These are phyloP conservation scores for Brachypteracias leptosomus DNA, from an alignment of 2,113 vertebrate genomes.

Conservation along the genomic window DNA sequence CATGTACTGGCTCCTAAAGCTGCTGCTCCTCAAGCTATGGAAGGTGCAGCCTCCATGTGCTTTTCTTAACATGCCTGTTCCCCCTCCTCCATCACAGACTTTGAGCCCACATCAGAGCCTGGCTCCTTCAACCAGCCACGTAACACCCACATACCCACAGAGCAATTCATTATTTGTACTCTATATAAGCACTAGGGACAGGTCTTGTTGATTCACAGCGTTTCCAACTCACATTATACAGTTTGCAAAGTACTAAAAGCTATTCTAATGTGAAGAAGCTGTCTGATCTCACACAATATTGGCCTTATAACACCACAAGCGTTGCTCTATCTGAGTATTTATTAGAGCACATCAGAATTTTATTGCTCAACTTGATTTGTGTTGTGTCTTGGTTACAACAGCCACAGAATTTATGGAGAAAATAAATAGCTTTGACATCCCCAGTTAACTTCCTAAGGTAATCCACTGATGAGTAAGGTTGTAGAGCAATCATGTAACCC, in stretches of 20 bases:
- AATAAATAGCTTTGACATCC: constrained; percentile 36
- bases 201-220: constrained; percentile 56
- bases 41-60: too few species aligned
- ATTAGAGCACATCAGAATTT: constrained; percentile 46
- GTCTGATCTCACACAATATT: constrained; percentile 43
- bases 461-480: constrained; percentile 2
- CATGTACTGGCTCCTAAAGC: not conserved
- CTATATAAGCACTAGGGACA: not conserved
- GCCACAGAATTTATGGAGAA: constrained; percentile 31
- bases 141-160: constrained; percentile 1
- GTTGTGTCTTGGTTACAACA: constrained; percentile 61
- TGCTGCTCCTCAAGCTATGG: not conserved
- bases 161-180: not conserved
- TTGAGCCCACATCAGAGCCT: not conserved
- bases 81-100: not conserved
- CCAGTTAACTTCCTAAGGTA: constrained; percentile 7
- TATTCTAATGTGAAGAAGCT: constrained; percentile 42
- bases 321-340: constrained; percentile 26
- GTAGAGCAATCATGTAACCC: not conserved
- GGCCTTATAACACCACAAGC: constrained; percentile 41
- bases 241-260: constrained; percentile 25
- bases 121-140: not conserved
- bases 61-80: too few species aligned
- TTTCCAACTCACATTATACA: constrained; percentile 62
- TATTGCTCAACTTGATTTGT: constrained; percentile 61